A percentile compares a stretch with the other conserved stretches of the same genome.
Conservation (phyloP, 2,113 vertebrate species). For the Chionomys nivalis region DNA sequence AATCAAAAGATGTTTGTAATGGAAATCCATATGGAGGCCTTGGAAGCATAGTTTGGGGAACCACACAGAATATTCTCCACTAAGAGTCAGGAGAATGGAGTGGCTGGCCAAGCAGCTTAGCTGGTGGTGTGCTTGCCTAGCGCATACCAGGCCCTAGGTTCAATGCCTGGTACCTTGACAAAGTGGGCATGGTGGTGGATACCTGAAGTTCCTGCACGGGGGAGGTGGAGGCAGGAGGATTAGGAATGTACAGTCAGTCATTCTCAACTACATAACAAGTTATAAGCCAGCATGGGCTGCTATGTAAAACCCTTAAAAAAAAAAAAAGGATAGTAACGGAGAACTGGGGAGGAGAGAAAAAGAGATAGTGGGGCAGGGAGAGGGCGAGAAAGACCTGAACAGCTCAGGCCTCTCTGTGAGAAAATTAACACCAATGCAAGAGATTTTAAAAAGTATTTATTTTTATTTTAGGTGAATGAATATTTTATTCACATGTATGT, state of each 20-base stretch:
- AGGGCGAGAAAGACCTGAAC: not conserved
- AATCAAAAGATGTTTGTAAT: constrained; percentile 39
- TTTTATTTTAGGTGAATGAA: not conserved
- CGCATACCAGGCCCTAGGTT: too few relatives aligned
- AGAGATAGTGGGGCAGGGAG: not conserved
- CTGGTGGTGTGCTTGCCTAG: too few relatives aligned
- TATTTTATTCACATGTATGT: not conserved
- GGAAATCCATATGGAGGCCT: not conserved
- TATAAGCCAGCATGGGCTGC: not conserved
- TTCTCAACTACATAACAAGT: not conserved
- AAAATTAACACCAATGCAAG: not conserved
- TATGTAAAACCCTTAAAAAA: not conserved
- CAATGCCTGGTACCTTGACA: too few relatives aligned
- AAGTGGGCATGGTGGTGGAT: not conserved
- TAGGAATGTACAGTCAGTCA: fast-evolving
- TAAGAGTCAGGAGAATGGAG: not conserved
- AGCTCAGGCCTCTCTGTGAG: not conserved
- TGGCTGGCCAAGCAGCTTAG: not conserved
- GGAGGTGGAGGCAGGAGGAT: not conserved
- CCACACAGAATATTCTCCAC: not conserved
- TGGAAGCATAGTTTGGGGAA: not conserved
- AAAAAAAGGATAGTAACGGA: not conserved
- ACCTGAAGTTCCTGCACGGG: not conserved
- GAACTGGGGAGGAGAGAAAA: fast-evolving
- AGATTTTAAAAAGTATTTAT: not conserved